These are phyloP conservation scores for Drosophila nr. medialis DNA, from an alignment of 2,888 invertebrate species.

Conservation along the genomic window DNA sequence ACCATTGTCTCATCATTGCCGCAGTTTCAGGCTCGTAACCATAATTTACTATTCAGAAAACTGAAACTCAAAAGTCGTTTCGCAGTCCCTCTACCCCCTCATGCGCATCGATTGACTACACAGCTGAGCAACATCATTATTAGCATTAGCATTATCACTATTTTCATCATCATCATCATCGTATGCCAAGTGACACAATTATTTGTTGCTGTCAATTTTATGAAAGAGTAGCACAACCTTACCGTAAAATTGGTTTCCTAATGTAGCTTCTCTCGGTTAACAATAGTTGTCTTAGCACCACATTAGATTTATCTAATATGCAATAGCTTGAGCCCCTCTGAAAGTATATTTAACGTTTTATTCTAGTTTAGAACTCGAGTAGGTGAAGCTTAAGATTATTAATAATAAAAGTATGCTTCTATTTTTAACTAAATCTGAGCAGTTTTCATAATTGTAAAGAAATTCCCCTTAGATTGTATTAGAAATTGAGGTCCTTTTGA, in stretches of 20 bases:
- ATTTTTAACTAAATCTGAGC: background rate
- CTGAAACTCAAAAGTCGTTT: slow-evolving; percentile 77
- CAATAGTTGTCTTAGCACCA: background rate
- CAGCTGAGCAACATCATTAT: slow-evolving; percentile 25
- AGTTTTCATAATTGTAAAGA: background rate
- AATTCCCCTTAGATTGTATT: background rate
- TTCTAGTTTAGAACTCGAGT: too few species aligned
- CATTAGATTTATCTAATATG: background rate
- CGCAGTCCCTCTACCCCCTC: slow-evolving; percentile 38
- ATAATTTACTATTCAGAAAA: slow-evolving; percentile 77
- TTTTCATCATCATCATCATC: slow-evolving; percentile 17
- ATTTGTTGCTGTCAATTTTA: slow-evolving; percentile 40
- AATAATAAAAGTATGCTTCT: background rate
- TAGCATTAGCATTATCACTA: slow-evolving; percentile 13
- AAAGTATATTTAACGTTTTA: background rate
- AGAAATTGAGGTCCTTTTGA: background rate
- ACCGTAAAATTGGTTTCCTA: slow-evolving; percentile 20
- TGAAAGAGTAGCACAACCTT: slow-evolving; percentile 34
- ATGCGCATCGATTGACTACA: background rate
- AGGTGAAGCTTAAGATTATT: background rate
- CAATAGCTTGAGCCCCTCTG: background rate
- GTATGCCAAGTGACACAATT: slow-evolving; percentile 69
- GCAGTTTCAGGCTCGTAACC: slow-evolving; percentile 58
- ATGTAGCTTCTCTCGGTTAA: background rate
- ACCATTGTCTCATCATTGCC: slow-evolving; percentile 10